Evolutionary conservation across 2,113 vertebrate genomes (phyloP).

Genomic region (Orcinus orca): DNA sequence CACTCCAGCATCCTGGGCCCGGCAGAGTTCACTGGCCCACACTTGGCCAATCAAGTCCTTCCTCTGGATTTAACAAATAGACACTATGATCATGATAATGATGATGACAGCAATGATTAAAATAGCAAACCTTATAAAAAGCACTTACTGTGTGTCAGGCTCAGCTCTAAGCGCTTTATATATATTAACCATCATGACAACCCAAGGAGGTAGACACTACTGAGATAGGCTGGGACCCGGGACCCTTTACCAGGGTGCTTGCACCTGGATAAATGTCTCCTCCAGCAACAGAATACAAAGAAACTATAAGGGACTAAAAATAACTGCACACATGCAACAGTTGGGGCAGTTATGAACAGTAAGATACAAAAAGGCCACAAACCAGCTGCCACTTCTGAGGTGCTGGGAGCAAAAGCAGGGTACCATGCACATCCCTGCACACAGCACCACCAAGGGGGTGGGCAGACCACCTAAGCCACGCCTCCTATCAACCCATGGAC

Average conservation of each 20-base stretch:
- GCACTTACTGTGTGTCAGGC: background rate
- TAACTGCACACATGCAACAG: background rate
- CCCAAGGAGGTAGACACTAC: background rate
- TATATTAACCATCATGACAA: background rate
- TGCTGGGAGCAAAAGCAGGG: background rate
- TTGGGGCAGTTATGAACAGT: background rate
- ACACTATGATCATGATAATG: background rate
- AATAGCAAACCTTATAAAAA: background rate
- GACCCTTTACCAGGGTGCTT: background rate
- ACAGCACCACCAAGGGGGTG: too few species aligned
- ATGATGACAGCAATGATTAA: background rate
- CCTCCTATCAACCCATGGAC: too few species aligned
- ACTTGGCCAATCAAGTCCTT: background rate
- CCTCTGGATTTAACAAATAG: background rate
- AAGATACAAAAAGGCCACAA: background rate
- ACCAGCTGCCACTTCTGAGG: background rate
- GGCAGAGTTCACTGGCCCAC: background rate
- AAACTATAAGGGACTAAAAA: background rate
- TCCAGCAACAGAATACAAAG: background rate
- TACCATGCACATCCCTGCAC: too few species aligned
- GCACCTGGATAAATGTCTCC: background rate
- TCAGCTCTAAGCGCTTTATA: background rate
- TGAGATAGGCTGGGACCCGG: background rate
- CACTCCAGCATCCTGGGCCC: background rate
- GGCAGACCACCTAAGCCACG: too few species aligned